Evolutionary conservation across 2,888 invertebrate genomes (phyloP), one percentile per base, ranked within the genome.

Genomic region (Orchestes rusci): DNA sequence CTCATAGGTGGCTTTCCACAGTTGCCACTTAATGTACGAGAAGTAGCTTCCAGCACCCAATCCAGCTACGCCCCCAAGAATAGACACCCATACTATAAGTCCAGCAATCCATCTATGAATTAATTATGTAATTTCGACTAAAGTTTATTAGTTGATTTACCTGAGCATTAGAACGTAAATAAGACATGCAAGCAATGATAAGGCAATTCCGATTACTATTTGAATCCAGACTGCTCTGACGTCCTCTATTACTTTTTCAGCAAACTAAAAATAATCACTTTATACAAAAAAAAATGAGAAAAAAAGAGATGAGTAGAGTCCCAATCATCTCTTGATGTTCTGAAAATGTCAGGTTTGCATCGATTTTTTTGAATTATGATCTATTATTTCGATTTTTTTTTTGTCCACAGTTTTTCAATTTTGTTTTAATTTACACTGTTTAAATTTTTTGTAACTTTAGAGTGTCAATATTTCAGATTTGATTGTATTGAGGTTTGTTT

Each of bases 21-120:
- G 7, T 56, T 50, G 52, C 58, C 51, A 47, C 3, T 20, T 13
- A 3, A 8, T 13, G 19, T 30, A 43, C 1, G 47, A 47, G 28
- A 46, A 46, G 17, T 46, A 42, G 2, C 32, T 29, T 3, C 80
- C 79, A 60, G 77, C 81, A 36, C 72, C 73, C 28, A 93, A 74
- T 1, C 86, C 69, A 1, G 69, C 76, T 8, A 90, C 65, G 8
- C 88, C 77, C n/a, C 79, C 81, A 13, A 85, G 59, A 49, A 95
- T 81, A 4, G 92, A 87, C 28, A 82, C 58, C 89, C 93, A 95
- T 1, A 95, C 82, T 66, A 95, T 82, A 2, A 89, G 74, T 3
- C 82, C 80, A 3, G 95, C 90, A 18, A 95, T 71, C 82, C 90
- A 92, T 53, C 94, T 74, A 28, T 46, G 10, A 10, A 23, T 23